Percentiles rank a stretch among this genome's conserved stretches.
These are phyloP conservation scores for Drosophila differens DNA, from an alignment of 2,888 invertebrate species.

Conservation along the genomic window DNA sequence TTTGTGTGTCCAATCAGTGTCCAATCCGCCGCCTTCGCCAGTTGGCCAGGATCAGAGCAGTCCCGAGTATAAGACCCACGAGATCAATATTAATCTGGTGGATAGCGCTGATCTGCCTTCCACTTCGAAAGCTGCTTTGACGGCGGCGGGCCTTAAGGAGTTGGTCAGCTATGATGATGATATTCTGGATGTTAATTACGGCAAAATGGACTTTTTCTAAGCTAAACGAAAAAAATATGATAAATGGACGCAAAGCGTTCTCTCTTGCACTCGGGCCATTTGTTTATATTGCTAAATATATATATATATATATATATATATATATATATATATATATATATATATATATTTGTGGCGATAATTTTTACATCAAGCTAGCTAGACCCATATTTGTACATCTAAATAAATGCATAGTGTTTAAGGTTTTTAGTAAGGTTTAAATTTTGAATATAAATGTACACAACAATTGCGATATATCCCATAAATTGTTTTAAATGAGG, in stretches of 20 bases:
- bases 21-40: constrained; percentile 93
- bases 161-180: constrained; percentile 87
- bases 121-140: constrained; percentile 80
- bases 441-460: constrained; percentile 29
- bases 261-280: constrained; percentile 19
- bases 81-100: constrained; percentile 84
- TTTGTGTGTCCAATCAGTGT: constrained; percentile 66
- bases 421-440: constrained; percentile 37
- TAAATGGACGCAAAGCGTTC: constrained; percentile 83
- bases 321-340: constrained; percentile 31
- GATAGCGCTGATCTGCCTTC: constrained; percentile 78
- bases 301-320: constrained; percentile 34
- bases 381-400: constrained; percentile 73
- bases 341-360: constrained; percentile 41
- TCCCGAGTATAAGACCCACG: constrained; percentile 88
- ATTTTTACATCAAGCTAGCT: constrained; percentile 62
- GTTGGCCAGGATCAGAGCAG: constrained; percentile 88
- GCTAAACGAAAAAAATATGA: constrained; percentile 63
- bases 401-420: constrained; percentile 71
- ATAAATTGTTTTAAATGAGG: constrained; percentile 3
- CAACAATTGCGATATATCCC: background rate
- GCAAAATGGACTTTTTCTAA: constrained; percentile 90
- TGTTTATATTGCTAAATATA: constrained; percentile 27
- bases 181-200: constrained; percentile 90
- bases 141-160: constrained; percentile 49